Evolutionary conservation across 1,140 invertebrate genomes (phyloP), one percentile per base, ranked within the genome.

Genomic region (Phocides pigmalion): DNA sequence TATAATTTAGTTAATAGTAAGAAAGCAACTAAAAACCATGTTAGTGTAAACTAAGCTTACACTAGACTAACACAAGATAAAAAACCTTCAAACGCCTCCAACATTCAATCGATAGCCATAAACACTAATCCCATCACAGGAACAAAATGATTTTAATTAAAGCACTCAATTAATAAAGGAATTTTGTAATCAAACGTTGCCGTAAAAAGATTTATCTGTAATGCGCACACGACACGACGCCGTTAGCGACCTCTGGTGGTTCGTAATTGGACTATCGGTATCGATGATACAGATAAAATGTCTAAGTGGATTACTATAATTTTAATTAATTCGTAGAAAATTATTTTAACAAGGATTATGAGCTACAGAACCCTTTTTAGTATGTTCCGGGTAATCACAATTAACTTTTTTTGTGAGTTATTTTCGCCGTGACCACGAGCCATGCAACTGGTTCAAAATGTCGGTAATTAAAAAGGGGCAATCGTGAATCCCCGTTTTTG

Each of bases 171-270:
- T 76, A 73, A 73, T 75, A 72, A 68, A 67, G 73, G 64, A 59
- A 72, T 73, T 73, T 71, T 70, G 65, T 69, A 76, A 73, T 70
- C 68, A 65, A 53, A 51, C 53, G 65, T 44, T 54, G 64, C 72
- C 68, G 62, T 74, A 71, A 74, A 72, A 67, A 70, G 74, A 73
- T 76, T 68, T 76, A 76, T 76, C 65, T 67, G 19, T 35, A 42
- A 46, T 66, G 58, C 49, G 67, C 54, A 59, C 54, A 46, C 41
- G 41, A 58, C 54, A 46, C 46, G 0, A 15, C 37, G 64, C 66
- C 63, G 70, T 54, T 65, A 72, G 62, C 66, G 74, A 70, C 66
- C 68, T 70, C 64, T 64, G 41, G 63, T 32, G 68, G 54, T 25
- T 58, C 39, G 53, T 74, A 75, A 75, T 75, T 69, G 64, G 69